Percentiles rank a stretch among this genome's conserved stretches.
phyloP scores from a whole-genome alignment of 92 coral and sea anemone genomes.

The Umimayanthus chanpuru region DNA sequence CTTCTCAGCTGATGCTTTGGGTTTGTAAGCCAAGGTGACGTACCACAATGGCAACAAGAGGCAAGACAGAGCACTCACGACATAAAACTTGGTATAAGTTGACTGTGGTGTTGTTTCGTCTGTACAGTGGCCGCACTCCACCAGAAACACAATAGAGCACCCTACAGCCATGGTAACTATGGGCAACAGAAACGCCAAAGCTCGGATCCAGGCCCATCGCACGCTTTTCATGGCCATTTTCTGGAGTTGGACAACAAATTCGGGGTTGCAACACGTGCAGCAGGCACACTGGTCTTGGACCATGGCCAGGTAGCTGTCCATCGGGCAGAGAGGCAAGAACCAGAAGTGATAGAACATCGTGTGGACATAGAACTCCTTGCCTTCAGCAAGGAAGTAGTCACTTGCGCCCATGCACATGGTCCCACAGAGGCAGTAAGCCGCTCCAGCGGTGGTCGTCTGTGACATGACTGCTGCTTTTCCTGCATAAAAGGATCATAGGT shows the following conservation, averaged over 20 bases:
- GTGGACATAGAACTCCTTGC: slow-evolving; percentile 3
- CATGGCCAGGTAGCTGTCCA: background rate
- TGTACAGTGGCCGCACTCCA: background rate
- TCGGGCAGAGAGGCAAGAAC: slow-evolving; percentile 2
- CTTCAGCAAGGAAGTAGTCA: background rate
- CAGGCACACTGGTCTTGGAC: background rate
- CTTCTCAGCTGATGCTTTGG: background rate
- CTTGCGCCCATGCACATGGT: background rate
- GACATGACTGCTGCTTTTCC: no score
- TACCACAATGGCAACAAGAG: background rate
- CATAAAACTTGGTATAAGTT: background rate
- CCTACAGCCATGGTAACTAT: background rate
- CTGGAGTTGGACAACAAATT: background rate
- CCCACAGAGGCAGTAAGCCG: background rate
- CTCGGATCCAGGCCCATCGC: slow-evolving; percentile 22
- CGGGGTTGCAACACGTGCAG: background rate
- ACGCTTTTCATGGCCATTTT: slow-evolving; percentile 1
- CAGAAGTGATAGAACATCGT: slow-evolving; percentile 11
- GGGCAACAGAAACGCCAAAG: background rate
- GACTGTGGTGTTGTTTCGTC: background rate
- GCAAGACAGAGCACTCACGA: background rate
- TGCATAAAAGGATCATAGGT: no score
- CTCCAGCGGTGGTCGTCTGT: background rate
- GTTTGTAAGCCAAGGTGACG: background rate
- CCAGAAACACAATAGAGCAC: background rate